A percentile compares a stretch with the other conserved stretches of the same genome.
These are phyloP conservation scores for Microcebus lehilahytsara DNA, from an alignment of 2,113 vertebrate species.

Conservation along the genomic window DNA sequence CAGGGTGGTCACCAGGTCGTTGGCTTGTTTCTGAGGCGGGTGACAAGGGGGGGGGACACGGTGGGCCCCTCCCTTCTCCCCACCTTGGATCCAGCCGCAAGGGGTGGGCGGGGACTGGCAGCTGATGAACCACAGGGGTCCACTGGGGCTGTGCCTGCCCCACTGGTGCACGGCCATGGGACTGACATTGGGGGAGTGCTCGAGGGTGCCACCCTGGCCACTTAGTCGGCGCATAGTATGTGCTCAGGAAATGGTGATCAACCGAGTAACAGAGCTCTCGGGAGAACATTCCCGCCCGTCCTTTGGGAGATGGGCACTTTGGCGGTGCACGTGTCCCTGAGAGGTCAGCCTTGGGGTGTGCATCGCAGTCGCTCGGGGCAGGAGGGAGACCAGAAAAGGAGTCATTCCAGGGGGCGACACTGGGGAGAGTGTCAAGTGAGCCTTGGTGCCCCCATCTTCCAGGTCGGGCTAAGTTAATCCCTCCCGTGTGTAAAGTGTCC, in stretches of 20 bases:
- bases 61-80: background rate
- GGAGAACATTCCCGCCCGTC: background rate
- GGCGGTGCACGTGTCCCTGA: no score
- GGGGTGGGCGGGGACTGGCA: background rate
- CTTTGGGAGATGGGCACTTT: background rate
- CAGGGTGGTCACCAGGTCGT: slow-evolving; percentile 94
- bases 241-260: background rate
- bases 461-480: background rate
- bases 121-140: background rate
- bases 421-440: background rate
- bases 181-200: no score
- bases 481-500: background rate
- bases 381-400: background rate
- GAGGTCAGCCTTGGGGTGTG: background rate
- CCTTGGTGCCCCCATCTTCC: background rate
- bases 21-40: slow-evolving; percentile 93
- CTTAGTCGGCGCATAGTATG: background rate
- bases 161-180: rapidly evolving
- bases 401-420: rapidly evolving
- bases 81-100: background rate
- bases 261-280: background rate
- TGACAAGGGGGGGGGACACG: background rate
- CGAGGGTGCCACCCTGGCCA: rapidly evolving
- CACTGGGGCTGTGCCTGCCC: background rate
- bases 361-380: background rate